phyloP scores from a whole-genome alignment of 2,888 invertebrate species.

The Ptychoptera contaminata region DNA sequence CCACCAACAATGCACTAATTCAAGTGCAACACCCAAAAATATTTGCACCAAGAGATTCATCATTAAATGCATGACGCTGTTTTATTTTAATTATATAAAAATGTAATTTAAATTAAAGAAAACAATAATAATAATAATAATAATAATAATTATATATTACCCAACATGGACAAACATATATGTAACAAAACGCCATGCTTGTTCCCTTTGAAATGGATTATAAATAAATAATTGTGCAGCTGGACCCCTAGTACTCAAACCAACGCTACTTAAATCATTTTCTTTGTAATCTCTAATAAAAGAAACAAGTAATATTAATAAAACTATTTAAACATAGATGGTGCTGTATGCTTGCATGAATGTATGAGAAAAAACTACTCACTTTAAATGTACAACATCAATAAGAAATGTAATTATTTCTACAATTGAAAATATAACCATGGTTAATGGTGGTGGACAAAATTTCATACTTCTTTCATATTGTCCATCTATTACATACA shows the following conservation, averaged over 20 bases:
- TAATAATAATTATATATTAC: slow-evolving; percentile 32
- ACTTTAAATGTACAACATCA: slow-evolving; percentile 29
- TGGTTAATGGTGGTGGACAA: slow-evolving; percentile 81
- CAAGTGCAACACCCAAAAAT: slow-evolving; percentile 82
- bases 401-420: slow-evolving; percentile 60
- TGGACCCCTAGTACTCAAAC: slow-evolving; percentile 47
- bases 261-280: slow-evolving; percentile 13
- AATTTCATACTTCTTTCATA: slow-evolving; percentile 89
- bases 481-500: slow-evolving; percentile 41
- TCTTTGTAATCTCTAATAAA: slow-evolving; percentile 26
- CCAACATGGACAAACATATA: slow-evolving; percentile 97
- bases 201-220: slow-evolving; percentile 66
- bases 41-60: slow-evolving; percentile 87
- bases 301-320: neutral
- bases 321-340: slow-evolving; percentile 16
- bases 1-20: slow-evolving; percentile 95
- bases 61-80: slow-evolving; percentile 61
- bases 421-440: slow-evolving; percentile 75
- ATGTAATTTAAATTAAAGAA: neutral
- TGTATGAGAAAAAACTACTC: slow-evolving; percentile 18
- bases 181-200: slow-evolving; percentile 85
- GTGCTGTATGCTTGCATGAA: slow-evolving; percentile 14
- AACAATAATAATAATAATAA: slow-evolving; percentile 1
- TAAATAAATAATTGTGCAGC: slow-evolving; percentile 72
- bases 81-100: slow-evolving; percentile 25